These are phyloP conservation scores for Sarcophaga subvicina DNA, from an alignment of 2,888 invertebrate genomes.

Conservation along the genomic window DNA sequence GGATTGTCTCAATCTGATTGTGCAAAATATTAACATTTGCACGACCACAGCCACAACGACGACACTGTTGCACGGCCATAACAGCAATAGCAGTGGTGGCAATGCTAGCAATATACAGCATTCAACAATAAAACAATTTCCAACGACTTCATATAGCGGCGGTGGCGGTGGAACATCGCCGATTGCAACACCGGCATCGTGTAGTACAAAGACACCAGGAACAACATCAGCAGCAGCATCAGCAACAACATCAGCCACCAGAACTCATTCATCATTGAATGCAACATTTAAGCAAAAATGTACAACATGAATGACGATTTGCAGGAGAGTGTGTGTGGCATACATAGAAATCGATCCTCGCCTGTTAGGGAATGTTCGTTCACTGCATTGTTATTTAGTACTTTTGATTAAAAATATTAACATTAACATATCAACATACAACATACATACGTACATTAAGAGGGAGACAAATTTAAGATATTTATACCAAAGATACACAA, in stretches of 20 bases:
- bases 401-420: conserved; percentile 16
- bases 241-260: conserved; percentile 58
- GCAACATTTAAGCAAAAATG: conserved; percentile 80
- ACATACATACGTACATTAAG: no score
- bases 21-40: conserved; percentile 85
- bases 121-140: conserved; percentile 43
- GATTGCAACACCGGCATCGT: conserved; percentile 55
- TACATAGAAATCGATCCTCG: neutral
- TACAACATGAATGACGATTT: conserved; percentile 73
- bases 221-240: conserved; percentile 52
- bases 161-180: conserved; percentile 69
- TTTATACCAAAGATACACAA: neutral
- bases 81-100: conserved; percentile 70
- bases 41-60: conserved; percentile 52
- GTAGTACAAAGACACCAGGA: conserved; percentile 53
- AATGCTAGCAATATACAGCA: conserved; percentile 1
- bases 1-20: conserved; percentile 87
- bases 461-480: neutral
- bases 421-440: no score
- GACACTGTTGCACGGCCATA: conserved; percentile 41
- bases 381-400: conserved; percentile 21
- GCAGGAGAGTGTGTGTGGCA: conserved; percentile 36
- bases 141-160: conserved; percentile 35
- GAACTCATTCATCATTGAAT: conserved; percentile 75
- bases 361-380: conserved; percentile 10